Evolutionary conservation across 1,140 invertebrate genomes (phyloP).

Genomic region (Apolygus lucorum): DNA sequence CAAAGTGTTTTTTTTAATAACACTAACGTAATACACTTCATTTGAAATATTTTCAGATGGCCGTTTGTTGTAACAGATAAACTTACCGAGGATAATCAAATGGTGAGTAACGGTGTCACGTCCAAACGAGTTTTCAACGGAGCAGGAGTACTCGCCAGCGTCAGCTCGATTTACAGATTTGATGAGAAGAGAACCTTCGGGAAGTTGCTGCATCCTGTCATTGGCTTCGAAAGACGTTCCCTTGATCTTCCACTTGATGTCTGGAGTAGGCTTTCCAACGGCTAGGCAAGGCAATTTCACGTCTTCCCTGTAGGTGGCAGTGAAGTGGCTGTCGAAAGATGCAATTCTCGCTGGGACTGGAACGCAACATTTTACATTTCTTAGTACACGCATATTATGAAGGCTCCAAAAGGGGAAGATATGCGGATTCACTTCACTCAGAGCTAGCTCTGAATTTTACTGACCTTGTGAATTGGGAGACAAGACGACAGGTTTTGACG

Average conservation of each 20-base stretch:
- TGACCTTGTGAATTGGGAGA: constrained; percentile 75
- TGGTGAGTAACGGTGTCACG: constrained; percentile 85
- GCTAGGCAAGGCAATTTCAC: constrained; percentile 83
- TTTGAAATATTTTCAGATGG: background rate
- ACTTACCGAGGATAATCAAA: constrained; percentile 70
- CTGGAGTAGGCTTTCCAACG: constrained; percentile 78
- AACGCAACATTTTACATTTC: no score
- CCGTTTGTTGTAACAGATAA: background rate
- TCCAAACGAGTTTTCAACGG: constrained; percentile 86
- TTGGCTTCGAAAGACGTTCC: constrained; percentile 55
- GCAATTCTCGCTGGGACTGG: constrained; percentile 85
- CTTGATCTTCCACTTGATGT: constrained; percentile 76
- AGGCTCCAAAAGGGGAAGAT: no score
- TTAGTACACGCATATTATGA: no score
- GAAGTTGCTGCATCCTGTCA: constrained; percentile 70
- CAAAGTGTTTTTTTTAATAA: background rate
- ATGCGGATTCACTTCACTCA: no score
- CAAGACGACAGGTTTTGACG: constrained; percentile 72
- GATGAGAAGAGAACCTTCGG: constrained; percentile 84
- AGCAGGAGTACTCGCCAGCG: constrained; percentile 83
- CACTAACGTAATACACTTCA: background rate
- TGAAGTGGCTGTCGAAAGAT: constrained; percentile 83
- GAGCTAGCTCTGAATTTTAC: background rate
- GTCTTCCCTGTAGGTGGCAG: constrained; percentile 82
- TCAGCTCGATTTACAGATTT: constrained; percentile 79